Percentiles rank a stretch among this genome's conserved stretches.
Conservation (phyloP, 2,797 vertebrate species). For the Acipenser ruthenus region DNA sequence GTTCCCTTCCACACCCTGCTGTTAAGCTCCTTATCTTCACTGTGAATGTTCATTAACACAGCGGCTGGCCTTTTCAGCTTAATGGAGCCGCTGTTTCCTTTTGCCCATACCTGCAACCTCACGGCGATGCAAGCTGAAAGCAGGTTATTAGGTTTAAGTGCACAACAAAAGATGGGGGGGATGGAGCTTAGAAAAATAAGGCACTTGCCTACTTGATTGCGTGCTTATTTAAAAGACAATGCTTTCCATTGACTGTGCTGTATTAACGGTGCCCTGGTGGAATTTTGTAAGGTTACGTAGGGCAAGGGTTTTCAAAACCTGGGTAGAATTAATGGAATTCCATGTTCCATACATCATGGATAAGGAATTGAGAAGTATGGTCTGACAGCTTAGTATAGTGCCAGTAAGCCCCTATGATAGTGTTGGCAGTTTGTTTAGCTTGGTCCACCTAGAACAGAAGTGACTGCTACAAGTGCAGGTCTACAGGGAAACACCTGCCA, state of each 20-base stretch:
- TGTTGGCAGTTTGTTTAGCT: too few species aligned
- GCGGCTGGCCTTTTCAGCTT: background rate
- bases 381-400: too few species aligned
- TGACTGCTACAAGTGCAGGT: too few species aligned
- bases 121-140: background rate
- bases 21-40: background rate
- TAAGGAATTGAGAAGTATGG: too few species aligned
- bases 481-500: too few species aligned
- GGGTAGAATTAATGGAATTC: too few species aligned
- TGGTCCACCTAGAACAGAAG: too few species aligned
- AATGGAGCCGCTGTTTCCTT: background rate
- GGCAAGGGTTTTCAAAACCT: too few species aligned
- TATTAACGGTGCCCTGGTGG: too few species aligned
- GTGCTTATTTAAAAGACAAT: background rate
- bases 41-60: slow-evolving; percentile 1
- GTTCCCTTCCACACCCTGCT: background rate
- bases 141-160: slow-evolving; percentile 6
- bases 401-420: too few species aligned
- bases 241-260: background rate
- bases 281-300: too few species aligned
- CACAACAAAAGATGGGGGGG: background rate
- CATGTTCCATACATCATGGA: too few species aligned
- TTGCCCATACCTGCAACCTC: background rate
- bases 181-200: background rate
- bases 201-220: background rate